Evolutionary conservation across 2,113 vertebrate species (phyloP).

Genomic region (Pholis gunnellus): DNA sequence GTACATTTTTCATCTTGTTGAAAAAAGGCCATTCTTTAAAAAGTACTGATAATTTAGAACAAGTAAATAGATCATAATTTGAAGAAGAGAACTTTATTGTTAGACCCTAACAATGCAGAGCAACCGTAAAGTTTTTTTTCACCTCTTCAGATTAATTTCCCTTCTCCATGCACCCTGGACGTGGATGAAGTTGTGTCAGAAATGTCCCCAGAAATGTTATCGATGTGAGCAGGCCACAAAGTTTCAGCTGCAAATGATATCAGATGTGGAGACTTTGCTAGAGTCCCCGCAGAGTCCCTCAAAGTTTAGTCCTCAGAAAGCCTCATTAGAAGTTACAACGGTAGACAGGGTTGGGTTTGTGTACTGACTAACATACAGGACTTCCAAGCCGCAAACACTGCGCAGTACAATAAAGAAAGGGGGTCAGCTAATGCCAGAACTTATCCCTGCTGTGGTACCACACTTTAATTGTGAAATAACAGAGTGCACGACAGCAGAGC

Average conservation of each 20-base stretch:
- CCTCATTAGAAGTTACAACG: constrained; percentile 59
- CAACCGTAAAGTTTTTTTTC: not conserved
- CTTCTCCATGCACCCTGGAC: not conserved
- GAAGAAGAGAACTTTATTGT: not conserved
- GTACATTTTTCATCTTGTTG: constrained; percentile 11
- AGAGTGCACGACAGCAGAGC: constrained; percentile 25
- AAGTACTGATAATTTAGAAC: not conserved
- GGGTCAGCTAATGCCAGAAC: constrained; percentile 58
- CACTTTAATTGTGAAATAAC: constrained; percentile 48
- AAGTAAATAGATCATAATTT: not conserved
- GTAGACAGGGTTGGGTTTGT: constrained; percentile 49
- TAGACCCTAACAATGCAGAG: not conserved
- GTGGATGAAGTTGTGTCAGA: not conserved
- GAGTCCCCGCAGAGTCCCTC: constrained; percentile 54
- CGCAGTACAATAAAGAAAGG: constrained; percentile 54
- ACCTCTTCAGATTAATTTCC: not conserved
- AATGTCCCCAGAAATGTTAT: constrained; percentile 17
- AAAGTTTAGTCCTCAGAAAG: constrained; percentile 45
- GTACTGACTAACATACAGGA: constrained; percentile 35
- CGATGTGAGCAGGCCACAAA: constrained; percentile 32
- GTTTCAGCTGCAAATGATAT: constrained; percentile 54
- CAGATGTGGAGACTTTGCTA: constrained; percentile 36
- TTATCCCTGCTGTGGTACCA: constrained; percentile 51
- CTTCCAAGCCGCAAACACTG: constrained; percentile 52
- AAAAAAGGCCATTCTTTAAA: constrained; percentile 4